phyloP scores from a whole-genome alignment of 2,113 vertebrate species.

The Nyctereutes procyonoides region DNA sequence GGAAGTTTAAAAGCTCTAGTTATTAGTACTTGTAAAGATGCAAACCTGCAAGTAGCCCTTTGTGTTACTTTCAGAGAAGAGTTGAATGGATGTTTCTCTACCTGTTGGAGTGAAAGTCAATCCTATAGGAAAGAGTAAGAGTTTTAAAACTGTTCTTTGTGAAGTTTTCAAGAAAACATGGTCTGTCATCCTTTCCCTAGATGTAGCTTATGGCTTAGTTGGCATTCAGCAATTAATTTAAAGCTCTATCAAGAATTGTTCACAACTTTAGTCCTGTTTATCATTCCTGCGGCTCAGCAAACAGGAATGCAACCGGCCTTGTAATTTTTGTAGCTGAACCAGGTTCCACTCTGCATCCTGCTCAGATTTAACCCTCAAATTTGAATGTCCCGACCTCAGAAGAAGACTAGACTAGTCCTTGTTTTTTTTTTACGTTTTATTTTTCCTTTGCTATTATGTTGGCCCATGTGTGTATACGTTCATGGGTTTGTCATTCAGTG shows the following conservation, averaged over 20 bases:
- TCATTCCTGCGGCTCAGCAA: background rate
- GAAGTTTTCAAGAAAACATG: background rate
- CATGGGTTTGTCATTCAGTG: background rate
- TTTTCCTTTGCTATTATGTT: background rate
- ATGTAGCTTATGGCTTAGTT: background rate
- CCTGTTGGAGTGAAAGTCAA: background rate
- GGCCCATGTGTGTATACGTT: background rate
- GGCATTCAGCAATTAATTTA: background rate
- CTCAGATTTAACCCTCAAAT: background rate
- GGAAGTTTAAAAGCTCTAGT: background rate
- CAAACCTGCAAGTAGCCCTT: background rate
- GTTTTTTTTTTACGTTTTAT: background rate
- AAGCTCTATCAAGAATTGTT: background rate
- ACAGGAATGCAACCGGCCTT: background rate
- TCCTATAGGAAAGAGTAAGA: background rate
- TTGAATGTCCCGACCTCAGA: background rate
- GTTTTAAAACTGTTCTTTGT: background rate
- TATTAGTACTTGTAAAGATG: slow-evolving; percentile 40
- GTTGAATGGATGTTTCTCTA: background rate
- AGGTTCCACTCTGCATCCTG: background rate
- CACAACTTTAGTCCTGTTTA: background rate
- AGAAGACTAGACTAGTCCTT: background rate
- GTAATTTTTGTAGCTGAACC: background rate
- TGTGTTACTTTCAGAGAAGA: slow-evolving; percentile 18
- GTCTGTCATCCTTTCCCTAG: background rate